Evolutionary conservation across 2,113 vertebrate species (phyloP), one percentile per base, ranked within the genome.

Genomic region (Cnemophilus loriae): DNA sequence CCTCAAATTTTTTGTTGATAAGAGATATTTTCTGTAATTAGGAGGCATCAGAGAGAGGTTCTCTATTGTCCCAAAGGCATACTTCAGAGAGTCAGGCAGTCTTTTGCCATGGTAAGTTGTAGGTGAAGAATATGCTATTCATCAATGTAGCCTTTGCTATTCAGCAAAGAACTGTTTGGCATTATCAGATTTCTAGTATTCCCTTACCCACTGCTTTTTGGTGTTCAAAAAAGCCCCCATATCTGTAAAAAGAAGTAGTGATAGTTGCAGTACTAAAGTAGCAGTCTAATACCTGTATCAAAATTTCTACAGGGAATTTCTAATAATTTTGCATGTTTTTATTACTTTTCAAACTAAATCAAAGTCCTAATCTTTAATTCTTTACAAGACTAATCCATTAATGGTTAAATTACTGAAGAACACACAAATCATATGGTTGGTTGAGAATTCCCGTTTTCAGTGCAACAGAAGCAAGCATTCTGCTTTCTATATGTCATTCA

Each of bases 371-470:
- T 57, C 15, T 64, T 42, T 37, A 57, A 52, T 44, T 74, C 37
- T 44, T 74, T 19, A 50, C 18, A 44, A 68, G 44, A 37, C 9
- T 37, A 44, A 74, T 50, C 4, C 5, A 37, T 37, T 57, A 56
- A 50, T 33, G 10, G 15, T 81, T 50, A 65, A 81, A 37, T 65
- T 50, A 44, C 22, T 23, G 18, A 81, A 73, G 44, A 41, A 44
- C 6, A 5, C 0, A 0, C 11, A 57, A 73, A 50, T 44, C 4
- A 57, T 23, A 35, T 81, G 28, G 4, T 33, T 65, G 37, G 8
- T 10, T 65, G 8, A 57, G 27, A 65, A 74, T 44, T 81, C 15
- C 22, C 59, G 20, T 65, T 65, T 80, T 59, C 23, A 65, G 7
- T 50, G 12, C 15, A 50, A 37, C 27, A 57, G 27, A 73, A 80